Base-by-base conservation (phyloP, 2,888 invertebrate species). In the Rhagium mordax region DNA sequence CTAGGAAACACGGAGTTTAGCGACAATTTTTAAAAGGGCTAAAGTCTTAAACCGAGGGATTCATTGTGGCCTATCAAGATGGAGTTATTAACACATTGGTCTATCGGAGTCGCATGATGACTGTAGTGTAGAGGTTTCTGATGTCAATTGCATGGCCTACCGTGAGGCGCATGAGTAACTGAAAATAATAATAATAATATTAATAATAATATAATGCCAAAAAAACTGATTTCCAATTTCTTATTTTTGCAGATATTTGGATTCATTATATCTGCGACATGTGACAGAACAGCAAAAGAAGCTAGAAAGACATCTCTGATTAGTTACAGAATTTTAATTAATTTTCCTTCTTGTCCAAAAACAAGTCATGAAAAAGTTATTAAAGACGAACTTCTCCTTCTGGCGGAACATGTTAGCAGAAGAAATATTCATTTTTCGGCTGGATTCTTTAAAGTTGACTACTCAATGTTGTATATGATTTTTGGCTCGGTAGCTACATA, bases 371-470 rank as follows among this genome's bases (percentile, higher is more conserved):
- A 73, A 8, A 70, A 49, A 33, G 64, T 49, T 2, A 49, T 74
- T 6, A 71, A 72, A 55, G 74, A 75, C 29, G 74, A 79, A 49
- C 59, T 79, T 21, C 27, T 73, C 13, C 70, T 75, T n/a, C 29
- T 79, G 47, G 77, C 75, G 0, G 76, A 78, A 65, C 68, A 76
- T 59, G 62, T 76, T 8, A 57, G 69, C 33, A 71, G 61, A 48
- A 74, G 72, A 18, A 65, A 71, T 16, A 41, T 77, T 8, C 55
- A 68, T 57, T 74, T 78, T 55, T 75, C 67, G 2, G 69, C 77
- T 6, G 75, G 76, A 15, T 71, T 76, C 7, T 77, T 78, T 47
- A 64, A 70, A 2, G 70, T 78, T 8, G 75, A 78, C 67, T 71
- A 72, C 59, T 70, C 70, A 2, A 66, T 76, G 57, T 41, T 78